Evolutionary conservation across 1,140 invertebrate species (phyloP), one percentile per base, ranked within the genome.

Genomic region (Contarinia nasturtii): DNA sequence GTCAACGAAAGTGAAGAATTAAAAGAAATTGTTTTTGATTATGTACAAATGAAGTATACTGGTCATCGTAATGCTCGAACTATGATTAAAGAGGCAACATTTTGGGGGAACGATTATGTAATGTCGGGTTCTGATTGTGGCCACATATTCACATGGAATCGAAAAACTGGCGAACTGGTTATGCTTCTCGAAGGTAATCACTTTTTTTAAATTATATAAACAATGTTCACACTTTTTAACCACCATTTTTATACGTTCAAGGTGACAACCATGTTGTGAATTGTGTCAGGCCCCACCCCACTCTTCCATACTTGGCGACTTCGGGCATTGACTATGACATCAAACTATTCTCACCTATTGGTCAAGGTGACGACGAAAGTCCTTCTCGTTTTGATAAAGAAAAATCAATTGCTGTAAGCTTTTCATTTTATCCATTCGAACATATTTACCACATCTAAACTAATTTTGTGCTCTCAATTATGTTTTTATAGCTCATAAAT

Each of bases 241-340:
- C n/a, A n/a, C n/a, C n/a, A n/a, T n/a, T n/a, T n/a, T n/a, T n/a
- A n/a, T n/a, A n/a, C n/a, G n/a, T n/a, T n/a, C n/a, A n/a, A n/a
- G n/a, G n/a, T n/a, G n/a, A n/a, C n/a, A n/a, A n/a, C n/a, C n/a
- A n/a, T n/a, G n/a, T n/a, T n/a, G n/a, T n/a, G n/a, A n/a, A n/a
- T n/a, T n/a, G n/a, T n/a, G n/a, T n/a, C n/a, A n/a, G n/a, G n/a
- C n/a, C n/a, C n/a, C n/a, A n/a, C n/a, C n/a, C n/a, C n/a, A n/a
- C n/a, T n/a, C 10, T 27, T 27, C 10, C 86, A 47, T 74, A 88
- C 52, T 57, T 92, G 5, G 86, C 86, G 0, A 83, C 86, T 7
- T 89, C 86, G 50, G 88, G 88, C 8, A 90, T 92, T 49, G 88
- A 92, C 60, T 86, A 91, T 63, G 83, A 91, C 58, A 73, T 91